Percentiles rank a stretch among this genome's conserved stretches.
phyloP scores from a whole-genome alignment of 2,113 vertebrate species.

The Nanorana parkeri region DNA sequence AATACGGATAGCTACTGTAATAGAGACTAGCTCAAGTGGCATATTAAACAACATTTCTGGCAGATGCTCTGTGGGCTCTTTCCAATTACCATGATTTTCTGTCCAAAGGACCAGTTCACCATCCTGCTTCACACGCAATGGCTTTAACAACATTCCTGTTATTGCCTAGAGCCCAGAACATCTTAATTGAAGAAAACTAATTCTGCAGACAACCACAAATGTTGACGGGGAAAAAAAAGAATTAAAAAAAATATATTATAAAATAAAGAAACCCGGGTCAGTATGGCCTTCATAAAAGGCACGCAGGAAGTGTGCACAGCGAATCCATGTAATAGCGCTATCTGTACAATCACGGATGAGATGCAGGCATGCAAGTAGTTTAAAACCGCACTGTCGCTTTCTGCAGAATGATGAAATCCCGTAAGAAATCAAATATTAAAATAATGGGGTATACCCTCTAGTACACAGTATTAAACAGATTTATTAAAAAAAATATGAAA shows the following conservation, averaged over 20 bases:
- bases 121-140: too few species aligned
- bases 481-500: constrained; percentile 66
- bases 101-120: too few species aligned
- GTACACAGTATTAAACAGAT: constrained; percentile 73
- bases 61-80: too few species aligned
- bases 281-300: constrained; percentile 75
- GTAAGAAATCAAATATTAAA: constrained; percentile 69
- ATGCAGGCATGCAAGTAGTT: constrained; percentile 78
- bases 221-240: too few species aligned
- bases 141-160: too few species aligned
- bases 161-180: too few species aligned
- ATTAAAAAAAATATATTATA: not conserved
- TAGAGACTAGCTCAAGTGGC: too few species aligned
- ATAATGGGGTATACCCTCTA: constrained; percentile 69
- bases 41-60: too few species aligned
- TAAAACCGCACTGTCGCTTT: constrained; percentile 71
- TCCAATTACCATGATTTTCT: too few species aligned
- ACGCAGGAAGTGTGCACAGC: constrained; percentile 75
- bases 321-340: constrained; percentile 69
- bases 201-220: too few species aligned
- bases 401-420: constrained; percentile 66
- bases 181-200: too few species aligned
- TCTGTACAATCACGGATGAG: constrained; percentile 75
- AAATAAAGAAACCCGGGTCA: constrained; percentile 65
- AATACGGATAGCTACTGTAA: too few species aligned